Evolutionary conservation across 2,113 vertebrate species (phyloP).

Genomic region (Daubentonia madagascariensis): DNA sequence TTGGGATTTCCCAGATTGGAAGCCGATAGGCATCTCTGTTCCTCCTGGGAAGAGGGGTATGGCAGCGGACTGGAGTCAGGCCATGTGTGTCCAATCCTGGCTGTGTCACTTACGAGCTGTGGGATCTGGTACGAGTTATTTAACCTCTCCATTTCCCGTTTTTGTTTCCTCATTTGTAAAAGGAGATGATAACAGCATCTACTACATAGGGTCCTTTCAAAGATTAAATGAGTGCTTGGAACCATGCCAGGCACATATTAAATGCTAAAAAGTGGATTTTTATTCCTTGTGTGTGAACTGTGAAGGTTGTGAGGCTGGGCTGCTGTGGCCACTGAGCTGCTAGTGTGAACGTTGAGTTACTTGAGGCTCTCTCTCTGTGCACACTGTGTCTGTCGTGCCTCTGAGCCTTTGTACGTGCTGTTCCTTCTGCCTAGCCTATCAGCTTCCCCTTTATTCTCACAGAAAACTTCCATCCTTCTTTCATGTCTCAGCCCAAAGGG

Average conservation of each 20-base stretch:
- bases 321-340: neutral
- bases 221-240: neutral
- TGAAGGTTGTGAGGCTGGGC: neutral
- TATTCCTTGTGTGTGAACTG: neutral
- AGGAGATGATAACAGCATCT: neutral
- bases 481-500: neutral
- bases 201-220: neutral
- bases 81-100: too few relatives aligned
- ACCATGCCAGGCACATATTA: neutral
- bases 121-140: neutral
- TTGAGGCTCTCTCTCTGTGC: neutral
- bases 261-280: neutral
- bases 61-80: neutral
- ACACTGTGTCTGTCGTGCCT: neutral
- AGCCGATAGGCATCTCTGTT: neutral
- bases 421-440: neutral
- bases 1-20: neutral
- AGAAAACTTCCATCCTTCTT: neutral
- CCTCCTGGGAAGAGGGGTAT: neutral
- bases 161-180: neutral
- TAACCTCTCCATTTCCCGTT: neutral
- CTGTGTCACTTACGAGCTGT: neutral
- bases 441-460: neutral
- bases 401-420: neutral
- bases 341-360: accelerated